phyloP scores from a whole-genome alignment of 30 jellyfish, hydroid and myxozoan species.

The Aurelia coerulea region DNA sequence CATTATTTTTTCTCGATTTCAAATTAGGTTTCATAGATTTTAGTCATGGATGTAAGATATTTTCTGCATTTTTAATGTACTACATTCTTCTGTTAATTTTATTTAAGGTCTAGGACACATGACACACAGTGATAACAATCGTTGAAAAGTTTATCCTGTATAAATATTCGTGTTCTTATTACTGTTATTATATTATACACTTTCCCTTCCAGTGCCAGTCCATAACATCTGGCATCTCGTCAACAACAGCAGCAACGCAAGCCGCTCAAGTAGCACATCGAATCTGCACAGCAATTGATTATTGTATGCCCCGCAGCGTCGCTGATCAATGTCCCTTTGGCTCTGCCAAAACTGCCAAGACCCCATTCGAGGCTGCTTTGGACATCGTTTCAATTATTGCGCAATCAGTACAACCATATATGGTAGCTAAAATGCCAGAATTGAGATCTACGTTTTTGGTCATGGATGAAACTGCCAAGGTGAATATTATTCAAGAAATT shows the following conservation, averaged over 20 bases:
- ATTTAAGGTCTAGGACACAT: too few species aligned
- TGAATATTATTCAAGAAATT: background rate
- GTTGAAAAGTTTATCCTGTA: too few species aligned
- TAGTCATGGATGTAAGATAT: too few species aligned
- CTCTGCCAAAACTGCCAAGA: background rate
- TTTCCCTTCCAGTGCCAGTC: background rate
- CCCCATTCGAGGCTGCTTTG: constrained; percentile 1
- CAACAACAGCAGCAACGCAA: constrained; percentile 1
- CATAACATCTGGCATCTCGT: background rate
- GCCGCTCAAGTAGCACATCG: background rate
- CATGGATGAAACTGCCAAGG: constrained; percentile 17
- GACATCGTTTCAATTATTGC: constrained; percentile 2
- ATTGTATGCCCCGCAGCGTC: background rate
- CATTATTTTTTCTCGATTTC: too few species aligned
- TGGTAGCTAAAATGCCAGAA: background rate
- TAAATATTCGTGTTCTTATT: too few species aligned
- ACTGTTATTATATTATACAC: too few species aligned
- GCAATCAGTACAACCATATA: constrained; percentile 7
- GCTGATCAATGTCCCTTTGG: constrained; percentile 17
- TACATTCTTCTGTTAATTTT: too few species aligned
- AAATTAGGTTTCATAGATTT: too few species aligned
- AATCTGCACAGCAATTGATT: constrained; percentile 6
- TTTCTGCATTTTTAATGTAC: too few species aligned
- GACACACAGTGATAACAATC: too few species aligned
- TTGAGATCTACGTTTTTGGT: constrained; percentile 24